These are phyloP conservation scores for Allobates femoralis DNA, from an alignment of 2,797 vertebrate species.

Conservation along the genomic window DNA sequence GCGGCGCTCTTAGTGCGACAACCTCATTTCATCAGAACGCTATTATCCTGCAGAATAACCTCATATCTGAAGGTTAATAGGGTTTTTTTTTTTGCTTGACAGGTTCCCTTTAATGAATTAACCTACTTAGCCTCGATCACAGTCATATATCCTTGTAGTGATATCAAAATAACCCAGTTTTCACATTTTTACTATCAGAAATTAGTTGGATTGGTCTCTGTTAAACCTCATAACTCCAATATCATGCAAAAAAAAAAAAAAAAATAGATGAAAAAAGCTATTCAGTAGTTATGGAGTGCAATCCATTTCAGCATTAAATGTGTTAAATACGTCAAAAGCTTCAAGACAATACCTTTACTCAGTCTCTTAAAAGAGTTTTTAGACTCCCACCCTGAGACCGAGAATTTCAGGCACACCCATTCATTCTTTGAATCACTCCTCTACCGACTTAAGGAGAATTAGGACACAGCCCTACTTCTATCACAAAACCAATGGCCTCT, in stretches of 20 bases:
- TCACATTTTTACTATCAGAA: no score
- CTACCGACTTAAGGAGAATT: constrained; percentile 46
- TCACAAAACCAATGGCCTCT: background rate
- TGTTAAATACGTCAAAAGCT: background rate
- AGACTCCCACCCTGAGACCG: fast-evolving
- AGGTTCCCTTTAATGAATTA: no score
- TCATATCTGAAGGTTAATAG: no score
- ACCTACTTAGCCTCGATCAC: no score
- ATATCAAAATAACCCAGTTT: no score
- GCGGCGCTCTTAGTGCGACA: no score
- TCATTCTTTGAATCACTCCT: constrained; percentile 26
- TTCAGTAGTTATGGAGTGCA: background rate
- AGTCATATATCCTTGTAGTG: no score
- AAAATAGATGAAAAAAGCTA: background rate
- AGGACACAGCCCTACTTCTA: constrained; percentile 36
- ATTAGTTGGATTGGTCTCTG: background rate
- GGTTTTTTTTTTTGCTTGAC: no score
- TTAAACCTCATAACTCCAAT: background rate
- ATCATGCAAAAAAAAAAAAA: background rate
- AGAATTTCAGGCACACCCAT: background rate
- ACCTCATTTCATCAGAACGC: no score
- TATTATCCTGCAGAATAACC: no score
- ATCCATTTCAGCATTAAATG: constrained; percentile 10
- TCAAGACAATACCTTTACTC: constrained; percentile 13
- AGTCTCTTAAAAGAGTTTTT: background rate